These are phyloP conservation scores for Salpingus planirostris DNA, from an alignment of 2,888 invertebrate genomes.

Conservation along the genomic window DNA sequence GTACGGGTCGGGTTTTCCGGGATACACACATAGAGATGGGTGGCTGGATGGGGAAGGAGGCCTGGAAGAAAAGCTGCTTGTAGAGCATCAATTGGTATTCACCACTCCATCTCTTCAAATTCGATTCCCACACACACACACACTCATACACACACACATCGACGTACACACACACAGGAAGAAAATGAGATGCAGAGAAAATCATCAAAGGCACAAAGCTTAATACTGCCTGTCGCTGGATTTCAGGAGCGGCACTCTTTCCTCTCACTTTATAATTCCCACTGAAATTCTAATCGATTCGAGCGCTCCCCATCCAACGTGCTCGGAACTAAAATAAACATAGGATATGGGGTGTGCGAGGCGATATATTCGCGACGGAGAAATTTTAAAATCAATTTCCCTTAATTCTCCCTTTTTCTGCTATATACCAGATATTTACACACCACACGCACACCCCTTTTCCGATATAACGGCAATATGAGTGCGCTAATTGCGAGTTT, in stretches of 20 bases:
- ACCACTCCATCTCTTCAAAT: conserved; percentile 42
- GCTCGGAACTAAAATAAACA: conserved; percentile 34
- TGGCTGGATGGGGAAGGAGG: too few relatives aligned
- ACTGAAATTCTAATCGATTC: conserved; percentile 15
- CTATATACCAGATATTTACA: conserved; percentile 6
- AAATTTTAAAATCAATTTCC: conserved; percentile 36
- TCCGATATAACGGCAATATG: too few relatives aligned
- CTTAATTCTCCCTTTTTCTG: conserved; percentile 13
- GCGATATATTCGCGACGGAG: conserved; percentile 9
- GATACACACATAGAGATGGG: too few relatives aligned
- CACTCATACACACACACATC: too few relatives aligned
- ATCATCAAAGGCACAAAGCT: conserved; percentile 45
- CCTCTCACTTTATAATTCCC: conserved; percentile 16
- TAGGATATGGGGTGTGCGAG: conserved; percentile 30
- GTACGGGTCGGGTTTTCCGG: too few relatives aligned
- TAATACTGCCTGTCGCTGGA: conserved; percentile 32
- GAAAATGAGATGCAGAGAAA: conserved; percentile 45
- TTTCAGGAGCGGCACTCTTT: conserved; percentile 24
- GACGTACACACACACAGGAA: too few relatives aligned
- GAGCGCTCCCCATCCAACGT: conserved; percentile 19
- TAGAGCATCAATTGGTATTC: conserved; percentile 41
- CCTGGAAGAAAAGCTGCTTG: conserved; percentile 31
- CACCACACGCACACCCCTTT: too few relatives aligned
- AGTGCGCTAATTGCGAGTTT: too few relatives aligned
- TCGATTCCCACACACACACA: conserved; percentile 41